A percentile compares a stretch with the other conserved stretches of the same genome.
Evolutionary conservation across 2,888 invertebrate species (phyloP).

Genomic region (Cantharis nigra): DNA sequence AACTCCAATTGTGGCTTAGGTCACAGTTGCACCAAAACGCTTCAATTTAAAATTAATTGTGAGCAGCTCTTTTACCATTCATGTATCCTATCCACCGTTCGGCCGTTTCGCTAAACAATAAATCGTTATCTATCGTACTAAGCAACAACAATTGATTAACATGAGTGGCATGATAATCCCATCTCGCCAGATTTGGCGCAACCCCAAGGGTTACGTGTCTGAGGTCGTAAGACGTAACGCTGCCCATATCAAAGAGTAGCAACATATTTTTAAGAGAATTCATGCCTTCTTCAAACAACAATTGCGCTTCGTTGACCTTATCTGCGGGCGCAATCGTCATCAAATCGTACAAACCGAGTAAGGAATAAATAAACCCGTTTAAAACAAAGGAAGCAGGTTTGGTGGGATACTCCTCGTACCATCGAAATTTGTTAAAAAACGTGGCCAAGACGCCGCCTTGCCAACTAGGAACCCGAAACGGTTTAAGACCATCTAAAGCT

Average conservation of each 20-base stretch:
- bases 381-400: conserved; percentile 92
- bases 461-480: conserved; percentile 74
- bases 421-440: conserved; percentile 84
- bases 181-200: conserved; percentile 92
- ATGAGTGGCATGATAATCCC: conserved; percentile 99
- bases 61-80: conserved; percentile 91
- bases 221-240: conserved; percentile 94
- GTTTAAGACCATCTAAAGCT: conserved; percentile 78
- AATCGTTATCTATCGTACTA: conserved; percentile 82
- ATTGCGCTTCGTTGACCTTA: conserved; percentile 71
- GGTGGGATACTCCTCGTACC: conserved; percentile 99
- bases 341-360: conserved; percentile 95
- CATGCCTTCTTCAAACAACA: conserved; percentile 84
- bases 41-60: conserved; percentile 67
- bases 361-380: conserved; percentile 97
- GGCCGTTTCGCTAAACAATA: conserved; percentile 80
- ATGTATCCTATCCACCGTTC: conserved; percentile 94
- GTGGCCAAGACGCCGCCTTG: conserved; percentile 83
- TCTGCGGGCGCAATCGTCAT: conserved; percentile 76
- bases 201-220: conserved; percentile 89
- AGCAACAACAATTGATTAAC: conserved; percentile 92
- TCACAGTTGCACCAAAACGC: no score
- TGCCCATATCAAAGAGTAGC: conserved; percentile 91
- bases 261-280: conserved; percentile 84
- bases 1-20: no score